These are phyloP conservation scores for Camponotus pennsylvanicus DNA, from an alignment of 1,140 invertebrate genomes.

Conservation along the genomic window DNA sequence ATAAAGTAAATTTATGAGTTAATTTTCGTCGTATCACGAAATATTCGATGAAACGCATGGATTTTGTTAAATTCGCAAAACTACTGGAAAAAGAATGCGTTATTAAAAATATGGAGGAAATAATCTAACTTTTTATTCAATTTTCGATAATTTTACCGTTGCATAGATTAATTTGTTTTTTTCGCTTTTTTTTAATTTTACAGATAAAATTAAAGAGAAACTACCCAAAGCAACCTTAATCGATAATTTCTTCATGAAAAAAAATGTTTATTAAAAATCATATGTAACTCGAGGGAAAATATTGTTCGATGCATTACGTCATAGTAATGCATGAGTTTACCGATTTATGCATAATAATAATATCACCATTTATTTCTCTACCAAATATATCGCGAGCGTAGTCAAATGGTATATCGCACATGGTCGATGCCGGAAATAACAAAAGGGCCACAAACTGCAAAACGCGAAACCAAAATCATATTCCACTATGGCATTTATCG, in stretches of 20 bases:
- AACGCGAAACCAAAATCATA: slow-evolving; percentile 54
- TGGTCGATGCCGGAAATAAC: slow-evolving; percentile 56
- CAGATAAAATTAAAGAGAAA: not conserved
- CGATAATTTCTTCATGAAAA: not conserved
- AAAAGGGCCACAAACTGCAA: slow-evolving; percentile 60
- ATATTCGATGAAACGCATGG: not conserved
- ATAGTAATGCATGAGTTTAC: not conserved
- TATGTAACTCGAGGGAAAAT: not conserved
- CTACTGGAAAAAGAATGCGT: not conserved
- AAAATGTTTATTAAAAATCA: not conserved
- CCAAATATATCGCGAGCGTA: slow-evolving; percentile 33
- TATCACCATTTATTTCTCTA: slow-evolving; percentile 26
- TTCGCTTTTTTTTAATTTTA: not conserved
- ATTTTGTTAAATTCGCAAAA: not conserved
- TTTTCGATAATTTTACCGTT: not conserved
- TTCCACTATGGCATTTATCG: slow-evolving; percentile 34
- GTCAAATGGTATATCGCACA: not conserved
- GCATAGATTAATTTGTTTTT: not conserved
- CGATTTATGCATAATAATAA: slow-evolving; percentile 13
- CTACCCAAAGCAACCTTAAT: not conserved
- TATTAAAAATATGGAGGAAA: not conserved
- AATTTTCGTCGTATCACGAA: not conserved
- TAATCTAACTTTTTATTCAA: not conserved
- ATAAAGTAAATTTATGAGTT: not conserved
- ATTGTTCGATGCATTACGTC: slow-evolving; percentile 4